Evolutionary conservation across 2,888 invertebrate genomes (phyloP).

Genomic region (Mythimna impura): DNA sequence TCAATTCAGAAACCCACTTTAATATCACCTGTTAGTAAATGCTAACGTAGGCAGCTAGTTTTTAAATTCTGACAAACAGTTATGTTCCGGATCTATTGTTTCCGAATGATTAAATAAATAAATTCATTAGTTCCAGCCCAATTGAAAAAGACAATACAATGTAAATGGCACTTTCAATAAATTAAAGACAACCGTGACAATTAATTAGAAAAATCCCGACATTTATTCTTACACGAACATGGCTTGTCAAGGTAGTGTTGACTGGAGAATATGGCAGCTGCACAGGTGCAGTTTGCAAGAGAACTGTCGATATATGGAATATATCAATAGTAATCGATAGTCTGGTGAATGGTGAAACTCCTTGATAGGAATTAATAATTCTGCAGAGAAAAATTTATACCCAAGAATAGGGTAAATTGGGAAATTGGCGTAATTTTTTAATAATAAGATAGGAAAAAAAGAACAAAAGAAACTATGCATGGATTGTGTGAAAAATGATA

Average conservation of each 20-base stretch:
- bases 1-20: no score
- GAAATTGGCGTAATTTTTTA: no score
- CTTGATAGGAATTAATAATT: background rate
- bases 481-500: background rate
- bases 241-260: background rate
- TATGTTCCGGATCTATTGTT: background rate
- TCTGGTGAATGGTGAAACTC: background rate
- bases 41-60: background rate
- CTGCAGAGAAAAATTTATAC: background rate
- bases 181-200: constrained; percentile 21
- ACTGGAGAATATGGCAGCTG: background rate
- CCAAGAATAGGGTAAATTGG: background rate
- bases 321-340: background rate
- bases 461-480: background rate
- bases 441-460: background rate
- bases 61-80: background rate
- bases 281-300: background rate
- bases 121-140: background rate
- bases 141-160: background rate
- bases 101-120: no score
- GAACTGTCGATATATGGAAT: background rate
- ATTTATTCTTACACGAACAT: background rate
- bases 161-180: background rate
- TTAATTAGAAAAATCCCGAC: background rate
- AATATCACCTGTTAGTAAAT: no score